Evolutionary conservation across 2,888 invertebrate genomes (phyloP), one percentile per base, ranked within the genome.

Genomic region (Lamellibrachia satsuma): DNA sequence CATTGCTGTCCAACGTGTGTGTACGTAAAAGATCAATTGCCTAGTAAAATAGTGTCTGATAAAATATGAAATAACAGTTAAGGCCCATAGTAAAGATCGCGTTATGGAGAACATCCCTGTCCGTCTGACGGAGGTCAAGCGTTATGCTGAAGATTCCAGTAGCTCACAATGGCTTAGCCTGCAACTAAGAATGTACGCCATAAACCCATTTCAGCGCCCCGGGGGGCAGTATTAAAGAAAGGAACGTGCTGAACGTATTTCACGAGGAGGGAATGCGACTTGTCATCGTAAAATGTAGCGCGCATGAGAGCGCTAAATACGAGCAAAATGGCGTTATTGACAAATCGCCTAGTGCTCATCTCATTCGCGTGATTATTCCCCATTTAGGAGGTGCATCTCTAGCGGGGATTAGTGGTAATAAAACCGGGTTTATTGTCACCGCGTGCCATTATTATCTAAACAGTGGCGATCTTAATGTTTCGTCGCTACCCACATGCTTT

Each of bases 301-400:
- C 75, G 75, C n/a, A 75, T n/a, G 75, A 15, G 22, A 75, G 75
- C 75, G 11, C 75, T 75, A 75, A 75, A 75, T 75, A 75, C 22
- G 75, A 75, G 15, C 75, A 75, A 75, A 4, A 75, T 75, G 22
- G 15, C 75, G 75, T 75, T 75, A 75, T n/a, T 75, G 75, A 75
- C 75, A 75, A 75, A n/a, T 75, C 75, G 75, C 75, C 75, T 4
- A 22, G 75, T 75, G 22, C 75, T 22, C 75, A 75, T 75, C 75
- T 75, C 75, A n/a, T 75, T 22, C 75, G 15, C 3, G 22, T 75
- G 75, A 75, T 75, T 75, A 75, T 22, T 6, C 22, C 75, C 75
- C 75, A 75, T 75, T 75, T 75, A 75, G 75, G 75, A 75, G 75
- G 75, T n/a, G 75, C 75, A 75, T 75, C 75, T 75, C 75, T 15